Conservation (phyloP, 2,888 invertebrate species). For the Escarpia spicata region DNA sequence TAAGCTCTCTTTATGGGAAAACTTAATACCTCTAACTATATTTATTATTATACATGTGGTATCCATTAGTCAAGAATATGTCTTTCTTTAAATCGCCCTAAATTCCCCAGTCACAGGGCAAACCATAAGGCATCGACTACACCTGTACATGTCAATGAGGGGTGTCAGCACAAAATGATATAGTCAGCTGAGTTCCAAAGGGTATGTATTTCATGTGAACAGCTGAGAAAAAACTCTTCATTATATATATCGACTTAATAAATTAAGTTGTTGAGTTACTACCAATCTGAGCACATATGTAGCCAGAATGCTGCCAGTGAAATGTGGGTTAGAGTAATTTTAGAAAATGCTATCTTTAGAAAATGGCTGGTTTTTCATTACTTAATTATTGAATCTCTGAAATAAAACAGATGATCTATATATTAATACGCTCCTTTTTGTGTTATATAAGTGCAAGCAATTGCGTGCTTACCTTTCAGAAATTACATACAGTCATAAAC, state of each 20-base stretch:
- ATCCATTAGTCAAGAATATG: not conserved
- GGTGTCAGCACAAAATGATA: not conserved
- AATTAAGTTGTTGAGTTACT: not conserved
- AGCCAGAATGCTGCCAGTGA: not conserved
- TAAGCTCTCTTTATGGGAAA: not conserved
- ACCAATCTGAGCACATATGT: not conserved
- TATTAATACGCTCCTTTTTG: not conserved
- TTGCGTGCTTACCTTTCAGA: not conserved
- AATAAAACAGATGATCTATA: not conserved
- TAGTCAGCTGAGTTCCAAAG: not conserved
- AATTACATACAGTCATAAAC: not conserved
- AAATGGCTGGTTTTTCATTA: no score
- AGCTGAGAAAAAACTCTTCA: not conserved
- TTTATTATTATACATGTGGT: not conserved
- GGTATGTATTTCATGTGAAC: not conserved
- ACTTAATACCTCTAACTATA: not conserved
- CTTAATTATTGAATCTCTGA: not conserved
- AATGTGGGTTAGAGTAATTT: not conserved
- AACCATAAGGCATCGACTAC: not conserved
- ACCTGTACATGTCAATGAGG: not conserved
- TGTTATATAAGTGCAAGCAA: not conserved
- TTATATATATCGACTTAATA: not conserved
- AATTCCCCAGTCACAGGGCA: not conserved
- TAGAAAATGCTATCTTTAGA: not conserved
- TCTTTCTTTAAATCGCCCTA: not conserved